Evolutionary conservation across 2,888 invertebrate species (phyloP).

Genomic region (Drosophila pegasa): DNA sequence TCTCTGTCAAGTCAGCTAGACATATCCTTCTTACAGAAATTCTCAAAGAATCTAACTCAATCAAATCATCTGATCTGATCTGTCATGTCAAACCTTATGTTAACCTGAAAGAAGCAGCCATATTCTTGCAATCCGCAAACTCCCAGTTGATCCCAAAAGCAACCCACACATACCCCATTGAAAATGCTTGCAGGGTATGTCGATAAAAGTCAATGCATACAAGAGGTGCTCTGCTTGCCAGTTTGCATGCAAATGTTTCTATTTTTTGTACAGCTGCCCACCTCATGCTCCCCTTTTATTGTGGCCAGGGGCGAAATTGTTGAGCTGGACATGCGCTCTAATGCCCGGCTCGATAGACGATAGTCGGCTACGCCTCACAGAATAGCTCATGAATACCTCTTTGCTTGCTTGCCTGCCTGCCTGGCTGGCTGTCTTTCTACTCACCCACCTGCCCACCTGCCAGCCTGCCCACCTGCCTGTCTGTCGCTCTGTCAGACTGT

Average conservation of each 20-base stretch:
- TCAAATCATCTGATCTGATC: too few relatives aligned
- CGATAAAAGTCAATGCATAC: slow-evolving; percentile 53
- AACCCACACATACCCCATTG: background rate
- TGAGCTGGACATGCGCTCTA: slow-evolving; percentile 29
- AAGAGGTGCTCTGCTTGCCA: slow-evolving; percentile 51
- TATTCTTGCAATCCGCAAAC: too few relatives aligned
- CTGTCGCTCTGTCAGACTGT: background rate
- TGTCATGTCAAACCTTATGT: too few relatives aligned
- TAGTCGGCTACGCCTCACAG: background rate
- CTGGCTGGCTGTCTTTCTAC: background rate
- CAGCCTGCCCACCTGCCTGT: background rate
- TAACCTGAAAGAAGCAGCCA: too few relatives aligned
- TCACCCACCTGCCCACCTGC: too few relatives aligned
- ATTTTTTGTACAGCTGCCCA: slow-evolving; percentile 9
- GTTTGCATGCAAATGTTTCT: slow-evolving; percentile 54
- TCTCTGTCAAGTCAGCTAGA: too few relatives aligned
- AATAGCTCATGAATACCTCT: too few relatives aligned
- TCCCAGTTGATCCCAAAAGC: too few relatives aligned
- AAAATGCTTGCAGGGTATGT: background rate
- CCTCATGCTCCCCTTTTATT: background rate
- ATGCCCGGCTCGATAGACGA: background rate
- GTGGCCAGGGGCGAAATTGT: slow-evolving; percentile 8
- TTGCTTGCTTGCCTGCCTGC: background rate
- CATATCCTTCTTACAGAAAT: too few relatives aligned
- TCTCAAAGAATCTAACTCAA: too few relatives aligned